Conservation (phyloP, 2,797 vertebrate genomes). For the Chromobotia macracanthus region DNA sequence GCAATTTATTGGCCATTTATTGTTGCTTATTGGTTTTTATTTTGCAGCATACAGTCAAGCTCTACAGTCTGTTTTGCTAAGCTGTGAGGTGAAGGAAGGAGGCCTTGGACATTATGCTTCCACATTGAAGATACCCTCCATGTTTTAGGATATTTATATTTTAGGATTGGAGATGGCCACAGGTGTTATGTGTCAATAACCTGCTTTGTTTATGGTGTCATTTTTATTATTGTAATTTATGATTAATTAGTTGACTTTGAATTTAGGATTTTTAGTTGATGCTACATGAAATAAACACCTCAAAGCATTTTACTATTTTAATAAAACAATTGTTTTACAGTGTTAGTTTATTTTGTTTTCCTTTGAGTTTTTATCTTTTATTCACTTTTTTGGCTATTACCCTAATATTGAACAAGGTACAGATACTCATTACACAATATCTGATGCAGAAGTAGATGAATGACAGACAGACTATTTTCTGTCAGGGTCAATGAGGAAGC, state of each 20-base stretch:
- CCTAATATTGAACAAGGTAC: too few species aligned
- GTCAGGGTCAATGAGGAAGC: neutral
- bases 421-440: neutral
- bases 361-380: neutral
- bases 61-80: conserved; percentile 80
- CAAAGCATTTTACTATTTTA: neutral
- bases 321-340: neutral
- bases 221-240: neutral
- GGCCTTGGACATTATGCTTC: conserved; percentile 48
- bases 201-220: neutral
- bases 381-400: neutral
- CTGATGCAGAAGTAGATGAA: neutral
- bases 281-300: neutral
- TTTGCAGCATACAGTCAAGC: conserved; percentile 74
- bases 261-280: neutral
- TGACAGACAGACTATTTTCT: neutral
- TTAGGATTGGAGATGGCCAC: neutral
- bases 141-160: conserved; percentile 40
- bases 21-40: neutral
- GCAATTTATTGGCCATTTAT: conserved; percentile 12
- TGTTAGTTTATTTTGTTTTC: neutral
- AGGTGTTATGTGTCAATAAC: neutral
- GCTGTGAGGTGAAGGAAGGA: conserved; percentile 69
- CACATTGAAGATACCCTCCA: conserved; percentile 66
- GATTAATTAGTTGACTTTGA: neutral